Base-by-base conservation (phyloP, 2,797 vertebrate species). In the Anguilla anguilla region DNA sequence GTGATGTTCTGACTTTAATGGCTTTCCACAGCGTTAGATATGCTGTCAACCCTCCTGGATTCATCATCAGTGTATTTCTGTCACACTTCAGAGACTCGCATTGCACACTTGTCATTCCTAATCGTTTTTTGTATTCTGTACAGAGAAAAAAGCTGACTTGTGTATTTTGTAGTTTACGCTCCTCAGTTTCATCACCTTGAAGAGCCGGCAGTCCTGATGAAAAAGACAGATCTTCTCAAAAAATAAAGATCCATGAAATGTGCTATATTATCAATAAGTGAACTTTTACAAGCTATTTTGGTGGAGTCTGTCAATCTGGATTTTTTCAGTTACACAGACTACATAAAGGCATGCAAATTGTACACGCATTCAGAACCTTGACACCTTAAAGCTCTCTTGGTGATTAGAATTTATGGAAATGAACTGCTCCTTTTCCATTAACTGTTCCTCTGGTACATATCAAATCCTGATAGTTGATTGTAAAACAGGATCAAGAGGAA, bases 101-200 rank as follows among this genome's bases (percentile, higher is more conserved):
- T 43, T 19, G 13, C 74, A 43, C 35, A 46, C 31, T 79, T 79
- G 74, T 79, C 74, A 79, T 22, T 22, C 19, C 15, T 79, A 43
- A 79, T 79, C 35, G 13, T 79, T 79, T 79, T 74, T 79, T 22
- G 4, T 15, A 72, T 31, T 28, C 28, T 9, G 28, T 11, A 0
- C 74, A 46, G 74, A 79, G 74, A 15, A 43, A 79, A 46, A 15
- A 25, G 74, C 74, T 79, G 72, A 77, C 72, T 77, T 35, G 35
- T 77, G 15, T 46, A 19, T 15, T 79, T 46, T 79, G 35, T 43
- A 79, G 17, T 79, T 79, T 79, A 79, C 74, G 15, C 74, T 46
- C 39, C 74, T 79, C 39, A 46, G 35, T 46, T 79, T 79, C 74
- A 43, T 79, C 74, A 79, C 74, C 74, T 79, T 79, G 35, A 15